phyloP scores from a whole-genome alignment of 2,888 invertebrate species.

The Helleia helle region DNA sequence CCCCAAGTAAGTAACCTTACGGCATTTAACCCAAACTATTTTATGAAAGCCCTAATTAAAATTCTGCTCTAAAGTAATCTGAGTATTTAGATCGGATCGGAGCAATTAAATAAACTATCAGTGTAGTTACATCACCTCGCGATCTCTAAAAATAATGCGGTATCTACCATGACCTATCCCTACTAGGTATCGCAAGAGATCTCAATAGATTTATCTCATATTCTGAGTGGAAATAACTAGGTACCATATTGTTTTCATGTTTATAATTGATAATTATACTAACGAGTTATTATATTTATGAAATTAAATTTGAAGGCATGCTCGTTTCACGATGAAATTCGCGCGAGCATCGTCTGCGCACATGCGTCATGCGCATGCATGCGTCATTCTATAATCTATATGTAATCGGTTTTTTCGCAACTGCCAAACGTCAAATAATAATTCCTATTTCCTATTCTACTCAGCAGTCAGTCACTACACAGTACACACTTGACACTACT shows the following conservation, averaged over 20 bases:
- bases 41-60: neutral
- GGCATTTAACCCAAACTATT: neutral
- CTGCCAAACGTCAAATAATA: slow-evolving; percentile 20
- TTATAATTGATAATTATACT: too few relatives aligned
- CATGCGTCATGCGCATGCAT: slow-evolving; percentile 41
- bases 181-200: too few relatives aligned
- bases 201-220: too few relatives aligned
- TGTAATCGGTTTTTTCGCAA: slow-evolving; percentile 25
- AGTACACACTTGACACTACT: slow-evolving; percentile 7
- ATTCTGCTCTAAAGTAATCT: neutral
- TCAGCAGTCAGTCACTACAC: neutral
- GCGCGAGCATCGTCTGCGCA: slow-evolving; percentile 33
- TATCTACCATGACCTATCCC: too few relatives aligned
- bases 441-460: slow-evolving; percentile 9
- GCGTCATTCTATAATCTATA: slow-evolving; percentile 38
- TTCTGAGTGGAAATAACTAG: too few relatives aligned
- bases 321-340: slow-evolving; percentile 13
- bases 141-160: neutral
- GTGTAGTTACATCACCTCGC: neutral
- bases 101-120: neutral
- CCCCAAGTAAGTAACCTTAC: too few relatives aligned
- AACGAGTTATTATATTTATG: too few relatives aligned
- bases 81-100: neutral
- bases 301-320: slow-evolving; percentile 1
- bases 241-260: too few relatives aligned